A percentile compares a stretch with the other conserved stretches of the same genome.
phyloP scores from a whole-genome alignment of 2,113 vertebrate genomes.

The Tringa solitaria region DNA sequence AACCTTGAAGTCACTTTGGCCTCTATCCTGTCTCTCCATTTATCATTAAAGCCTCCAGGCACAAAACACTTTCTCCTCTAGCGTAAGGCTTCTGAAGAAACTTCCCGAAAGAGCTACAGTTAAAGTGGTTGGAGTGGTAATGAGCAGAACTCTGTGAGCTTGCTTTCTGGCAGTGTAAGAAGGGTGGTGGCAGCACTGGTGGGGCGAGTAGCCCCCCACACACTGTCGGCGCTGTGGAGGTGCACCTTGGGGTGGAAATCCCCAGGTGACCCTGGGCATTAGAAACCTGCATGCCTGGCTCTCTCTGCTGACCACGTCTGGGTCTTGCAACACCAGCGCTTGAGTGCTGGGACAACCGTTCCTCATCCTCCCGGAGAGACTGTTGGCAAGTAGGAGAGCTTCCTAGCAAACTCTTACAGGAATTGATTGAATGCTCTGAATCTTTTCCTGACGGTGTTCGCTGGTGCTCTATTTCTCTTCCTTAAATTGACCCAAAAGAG shows the following conservation, averaged over 20 bases:
- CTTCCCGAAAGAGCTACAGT: not conserved
- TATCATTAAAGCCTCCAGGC: not conserved
- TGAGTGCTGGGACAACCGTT: not conserved
- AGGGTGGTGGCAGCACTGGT: not conserved
- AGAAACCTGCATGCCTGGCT: not conserved
- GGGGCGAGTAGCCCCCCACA: not conserved
- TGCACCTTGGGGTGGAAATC: not conserved
- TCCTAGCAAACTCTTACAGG: not conserved
- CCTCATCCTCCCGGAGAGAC: not conserved
- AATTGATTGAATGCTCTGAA: not conserved
- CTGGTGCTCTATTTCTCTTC: not conserved
- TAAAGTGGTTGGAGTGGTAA: not conserved
- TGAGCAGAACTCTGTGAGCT: not conserved
- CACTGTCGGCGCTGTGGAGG: not conserved
- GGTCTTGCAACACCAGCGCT: not conserved
- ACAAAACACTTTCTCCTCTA: not conserved
- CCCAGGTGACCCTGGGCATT: accelerated
- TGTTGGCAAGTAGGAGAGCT: not conserved
- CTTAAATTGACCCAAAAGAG: not conserved
- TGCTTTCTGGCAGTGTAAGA: not conserved
- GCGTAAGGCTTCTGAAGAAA: not conserved
- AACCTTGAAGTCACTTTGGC: not conserved
- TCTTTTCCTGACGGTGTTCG: not conserved
- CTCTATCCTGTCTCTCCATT: not conserved
- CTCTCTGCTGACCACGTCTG: not conserved